These are phyloP conservation scores for Triops cancriformis DNA, from an alignment of 1,140 invertebrate genomes.

Conservation along the genomic window DNA sequence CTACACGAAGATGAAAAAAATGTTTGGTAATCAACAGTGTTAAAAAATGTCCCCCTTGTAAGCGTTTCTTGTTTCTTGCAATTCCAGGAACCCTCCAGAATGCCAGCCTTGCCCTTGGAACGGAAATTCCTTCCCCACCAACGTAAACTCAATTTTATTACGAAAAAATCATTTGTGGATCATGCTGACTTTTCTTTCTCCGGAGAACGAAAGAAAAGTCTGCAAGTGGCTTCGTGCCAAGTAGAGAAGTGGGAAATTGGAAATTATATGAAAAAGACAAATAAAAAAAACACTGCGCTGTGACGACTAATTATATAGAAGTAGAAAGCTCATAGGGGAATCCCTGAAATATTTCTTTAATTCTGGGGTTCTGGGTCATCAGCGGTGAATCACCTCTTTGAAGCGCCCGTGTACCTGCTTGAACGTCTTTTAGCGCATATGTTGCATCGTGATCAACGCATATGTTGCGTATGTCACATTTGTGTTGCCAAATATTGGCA, in stretches of 20 bases:
- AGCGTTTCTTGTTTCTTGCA: neutral
- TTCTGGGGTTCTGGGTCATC: neutral
- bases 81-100: neutral
- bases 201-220: neutral
- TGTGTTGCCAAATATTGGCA: neutral
- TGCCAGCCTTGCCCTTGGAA: neutral
- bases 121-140: constrained; percentile 26
- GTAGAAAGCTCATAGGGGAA: neutral
- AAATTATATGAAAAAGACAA: too few species aligned
- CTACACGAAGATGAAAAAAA: too few species aligned
- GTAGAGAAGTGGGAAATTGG: neutral
- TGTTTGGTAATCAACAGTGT: too few species aligned
- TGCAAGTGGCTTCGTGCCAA: neutral
- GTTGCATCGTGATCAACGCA: neutral
- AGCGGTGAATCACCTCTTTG: neutral
- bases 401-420: neutral
- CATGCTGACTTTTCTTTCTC: neutral
- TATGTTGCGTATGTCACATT: neutral
- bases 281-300: neutral
- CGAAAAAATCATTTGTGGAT: neutral
- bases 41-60: too few species aligned
- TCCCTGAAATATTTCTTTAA: neutral
- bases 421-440: too few species aligned
- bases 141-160: constrained; percentile 9
- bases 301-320: neutral